Base-by-base conservation (phyloP, 2,888 invertebrate species). In the Sminthurinus aureus region DNA sequence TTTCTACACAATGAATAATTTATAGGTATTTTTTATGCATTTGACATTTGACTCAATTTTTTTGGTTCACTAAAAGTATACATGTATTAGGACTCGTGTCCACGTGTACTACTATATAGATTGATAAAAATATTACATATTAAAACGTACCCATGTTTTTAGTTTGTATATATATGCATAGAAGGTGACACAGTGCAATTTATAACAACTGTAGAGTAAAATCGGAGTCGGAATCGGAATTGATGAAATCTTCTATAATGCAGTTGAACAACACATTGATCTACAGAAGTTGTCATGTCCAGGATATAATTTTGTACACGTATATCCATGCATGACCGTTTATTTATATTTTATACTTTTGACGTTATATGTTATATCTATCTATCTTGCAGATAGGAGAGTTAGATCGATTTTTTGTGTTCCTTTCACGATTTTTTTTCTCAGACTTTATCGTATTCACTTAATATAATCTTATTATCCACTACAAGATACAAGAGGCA, bases 381-480 rank as follows among this genome's bases (percentile, higher is more conserved):
- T n/a, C n/a, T 50, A 38, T 18, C 51, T 78, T 6, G 12, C 18
- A 71, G 50, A 38, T 38, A 11, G 20, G 58, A 79, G 51, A 80
- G 71, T 73, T 71, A 15, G 73, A 83, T 83, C 83, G 83, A 83
- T 83, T 83, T 82, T 82, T 82, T 82, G 78, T 71, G 73, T 78
- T 82, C 78, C 73, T 77, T 71, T 82, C 77, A 79, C 80, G 80
- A 83, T 83, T 83, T 83, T 38, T 38, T 83, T 76, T 83, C 79
- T 67, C 79, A 80, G 71, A 66, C 81, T 83, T 81, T 77, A 81
- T 69, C 81, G 83, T 83, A 80, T 75, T 83, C 83, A 83, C 83
- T 83, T 83, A 83, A 83, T 83, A 81, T 83, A 83, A 83, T 83
- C 83, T 83, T 77, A 83, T 83, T 83, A 83, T 83, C 80, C 81